These are phyloP conservation scores for Acrobasis consociella DNA, from an alignment of 2,888 invertebrate species.

Conservation along the genomic window DNA sequence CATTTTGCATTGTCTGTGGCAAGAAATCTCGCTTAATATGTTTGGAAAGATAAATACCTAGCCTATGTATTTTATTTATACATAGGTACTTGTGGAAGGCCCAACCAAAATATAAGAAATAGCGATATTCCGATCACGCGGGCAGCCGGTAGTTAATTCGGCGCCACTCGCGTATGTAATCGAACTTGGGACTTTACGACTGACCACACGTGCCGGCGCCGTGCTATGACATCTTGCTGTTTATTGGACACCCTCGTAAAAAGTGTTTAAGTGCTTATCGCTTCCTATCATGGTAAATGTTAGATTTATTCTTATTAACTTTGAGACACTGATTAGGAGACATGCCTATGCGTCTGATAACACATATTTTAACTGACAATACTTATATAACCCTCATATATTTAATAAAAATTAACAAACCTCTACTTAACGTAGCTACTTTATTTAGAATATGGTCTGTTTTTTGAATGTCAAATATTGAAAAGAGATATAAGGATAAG, in stretches of 20 bases:
- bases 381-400: not conserved
- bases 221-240: slow-evolving; percentile 22
- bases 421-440: not conserved
- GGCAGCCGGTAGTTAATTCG: slow-evolving; percentile 61
- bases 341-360: no score
- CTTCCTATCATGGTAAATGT: not conserved
- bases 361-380: no score
- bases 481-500: no score
- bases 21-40: no score
- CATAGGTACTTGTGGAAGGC: slow-evolving; percentile 18
- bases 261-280: slow-evolving; percentile 5
- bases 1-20: no score
- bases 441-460: no score
- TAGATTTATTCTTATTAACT: not conserved
- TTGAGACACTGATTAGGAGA: no score
- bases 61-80: not conserved
- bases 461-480: not conserved
- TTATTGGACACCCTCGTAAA: slow-evolving; percentile 21
- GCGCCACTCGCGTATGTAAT: slow-evolving; percentile 60
- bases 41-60: no score
- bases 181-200: slow-evolving; percentile 61
- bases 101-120: slow-evolving; percentile 17
- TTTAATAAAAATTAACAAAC: not conserved
- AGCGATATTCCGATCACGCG: slow-evolving; percentile 56
- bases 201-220: slow-evolving; percentile 32